A percentile compares a stretch with the other conserved stretches of the same genome.
Evolutionary conservation across 2,113 vertebrate species (phyloP).

Genomic region (Orthochromis malagaraziensis): DNA sequence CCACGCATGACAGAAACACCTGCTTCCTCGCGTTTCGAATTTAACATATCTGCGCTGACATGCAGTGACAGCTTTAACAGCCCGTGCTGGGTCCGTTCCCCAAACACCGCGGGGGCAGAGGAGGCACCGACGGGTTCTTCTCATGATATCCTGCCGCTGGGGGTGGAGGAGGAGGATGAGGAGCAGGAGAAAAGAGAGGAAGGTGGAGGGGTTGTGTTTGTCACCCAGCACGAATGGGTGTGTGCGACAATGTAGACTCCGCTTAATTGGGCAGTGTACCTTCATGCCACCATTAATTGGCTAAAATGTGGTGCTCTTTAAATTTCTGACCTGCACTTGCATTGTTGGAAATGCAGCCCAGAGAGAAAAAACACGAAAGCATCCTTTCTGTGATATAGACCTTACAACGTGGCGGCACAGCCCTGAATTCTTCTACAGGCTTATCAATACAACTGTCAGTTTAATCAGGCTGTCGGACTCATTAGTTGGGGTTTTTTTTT

Average conservation of each 20-base stretch:
- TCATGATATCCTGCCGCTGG: conserved; percentile 23
- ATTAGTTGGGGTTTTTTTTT: not conserved
- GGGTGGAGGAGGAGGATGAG: not conserved
- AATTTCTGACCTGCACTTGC: not conserved
- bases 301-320: not conserved
- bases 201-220: not conserved
- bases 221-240: not conserved
- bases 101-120: not conserved
- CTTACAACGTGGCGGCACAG: not conserved
- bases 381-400: not conserved
- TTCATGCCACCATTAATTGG: conserved; percentile 7
- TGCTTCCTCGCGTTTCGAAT: not conserved
- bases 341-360: not conserved
- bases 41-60: not conserved
- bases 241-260: not conserved
- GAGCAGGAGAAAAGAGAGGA: not conserved
- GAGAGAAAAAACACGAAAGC: not conserved
- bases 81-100: not conserved
- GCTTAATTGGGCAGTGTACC: conserved; percentile 7
- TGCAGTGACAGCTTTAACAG: conserved; percentile 33
- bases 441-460: not conserved
- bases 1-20: not conserved
- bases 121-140: not conserved
- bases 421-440: not conserved
- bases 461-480: not conserved